Percentiles rank a stretch among this genome's conserved stretches.
These are phyloP conservation scores for Triplophysa dalaica DNA, from an alignment of 2,113 vertebrate genomes.

Conservation along the genomic window DNA sequence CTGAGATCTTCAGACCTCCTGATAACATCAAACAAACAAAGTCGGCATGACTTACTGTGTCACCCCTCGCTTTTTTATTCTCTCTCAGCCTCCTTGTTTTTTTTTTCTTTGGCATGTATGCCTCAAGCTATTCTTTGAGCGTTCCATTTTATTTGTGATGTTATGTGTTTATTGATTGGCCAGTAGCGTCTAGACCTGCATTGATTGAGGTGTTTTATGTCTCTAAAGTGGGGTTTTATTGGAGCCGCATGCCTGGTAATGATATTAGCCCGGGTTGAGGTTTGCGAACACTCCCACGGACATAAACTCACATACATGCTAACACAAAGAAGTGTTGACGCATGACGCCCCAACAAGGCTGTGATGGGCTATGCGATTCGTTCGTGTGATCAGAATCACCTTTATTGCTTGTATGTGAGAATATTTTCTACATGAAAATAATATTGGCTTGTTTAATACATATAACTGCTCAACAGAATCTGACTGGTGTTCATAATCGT, in stretches of 20 bases:
- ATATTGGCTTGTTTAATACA: too few species aligned
- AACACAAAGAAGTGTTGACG: not conserved
- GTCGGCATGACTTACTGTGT: conserved; percentile 2
- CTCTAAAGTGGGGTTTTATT: conserved; percentile 37
- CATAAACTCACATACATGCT: not conserved
- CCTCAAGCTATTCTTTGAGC: conserved; percentile 23
- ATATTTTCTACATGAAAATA: too few species aligned
- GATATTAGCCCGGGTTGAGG: conserved; percentile 22
- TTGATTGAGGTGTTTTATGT: conserved; percentile 49
- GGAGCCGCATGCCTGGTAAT: conserved; percentile 28
- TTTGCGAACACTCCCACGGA: conserved; percentile 6
- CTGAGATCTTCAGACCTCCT: not conserved
- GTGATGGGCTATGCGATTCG: not conserved
- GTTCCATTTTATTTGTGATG: conserved; percentile 31
- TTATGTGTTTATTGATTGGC: conserved; percentile 40
- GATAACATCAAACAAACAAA: conserved; percentile 2
- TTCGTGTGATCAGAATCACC: not conserved
- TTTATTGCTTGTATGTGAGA: not conserved
- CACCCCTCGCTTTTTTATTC: conserved; percentile 14
- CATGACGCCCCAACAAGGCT: not conserved
- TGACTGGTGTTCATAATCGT: too few species aligned
- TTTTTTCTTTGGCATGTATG: not conserved
- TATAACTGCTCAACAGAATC: too few species aligned
- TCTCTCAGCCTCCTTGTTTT: not conserved
- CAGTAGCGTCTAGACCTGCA: conserved; percentile 41